Evolutionary conservation across 2,113 vertebrate species (phyloP).

Genomic region (Nanorana parkeri): DNA sequence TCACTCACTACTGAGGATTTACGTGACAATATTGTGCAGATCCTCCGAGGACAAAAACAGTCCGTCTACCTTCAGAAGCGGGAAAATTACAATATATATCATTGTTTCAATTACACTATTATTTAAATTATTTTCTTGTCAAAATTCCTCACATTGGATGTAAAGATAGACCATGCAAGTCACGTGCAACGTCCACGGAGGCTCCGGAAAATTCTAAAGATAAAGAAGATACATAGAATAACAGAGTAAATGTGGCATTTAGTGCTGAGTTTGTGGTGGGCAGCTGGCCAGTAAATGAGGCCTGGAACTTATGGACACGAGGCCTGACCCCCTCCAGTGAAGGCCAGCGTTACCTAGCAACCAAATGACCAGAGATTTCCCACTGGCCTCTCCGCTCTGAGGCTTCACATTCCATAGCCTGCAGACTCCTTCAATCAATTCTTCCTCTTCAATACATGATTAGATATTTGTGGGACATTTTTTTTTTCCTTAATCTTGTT

Average conservation of each 20-base stretch:
- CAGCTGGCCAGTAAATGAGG: slow-evolving; percentile 45
- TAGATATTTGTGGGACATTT: slow-evolving; percentile 21
- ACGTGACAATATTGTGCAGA: too few relatives aligned
- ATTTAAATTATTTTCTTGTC: too few relatives aligned
- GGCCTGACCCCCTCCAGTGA: slow-evolving; percentile 33
- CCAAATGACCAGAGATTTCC: slow-evolving; percentile 33
- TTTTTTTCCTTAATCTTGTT: neutral
- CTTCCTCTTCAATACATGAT: slow-evolving; percentile 18
- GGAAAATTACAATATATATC: too few relatives aligned
- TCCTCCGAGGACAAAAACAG: too few relatives aligned
- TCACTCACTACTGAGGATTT: too few relatives aligned
- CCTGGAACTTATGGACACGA: slow-evolving; percentile 15
- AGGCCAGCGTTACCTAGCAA: slow-evolving; percentile 50
- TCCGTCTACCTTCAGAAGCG: too few relatives aligned
- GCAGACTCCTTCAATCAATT: slow-evolving; percentile 45
- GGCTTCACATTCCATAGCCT: slow-evolving; percentile 18
- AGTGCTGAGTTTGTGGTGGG: slow-evolving; percentile 12
- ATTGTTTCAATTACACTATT: too few relatives aligned
- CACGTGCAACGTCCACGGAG: too few relatives aligned
- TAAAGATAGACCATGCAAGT: too few relatives aligned
- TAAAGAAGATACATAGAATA: neutral
- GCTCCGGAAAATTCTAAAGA: too few relatives aligned
- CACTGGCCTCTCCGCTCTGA: neutral
- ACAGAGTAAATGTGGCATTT: neutral
- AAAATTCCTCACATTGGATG: too few relatives aligned